Evolutionary conservation across 2,888 invertebrate species (phyloP), one percentile per base, ranked within the genome.

Genomic region (Drosophila melanosoma): DNA sequence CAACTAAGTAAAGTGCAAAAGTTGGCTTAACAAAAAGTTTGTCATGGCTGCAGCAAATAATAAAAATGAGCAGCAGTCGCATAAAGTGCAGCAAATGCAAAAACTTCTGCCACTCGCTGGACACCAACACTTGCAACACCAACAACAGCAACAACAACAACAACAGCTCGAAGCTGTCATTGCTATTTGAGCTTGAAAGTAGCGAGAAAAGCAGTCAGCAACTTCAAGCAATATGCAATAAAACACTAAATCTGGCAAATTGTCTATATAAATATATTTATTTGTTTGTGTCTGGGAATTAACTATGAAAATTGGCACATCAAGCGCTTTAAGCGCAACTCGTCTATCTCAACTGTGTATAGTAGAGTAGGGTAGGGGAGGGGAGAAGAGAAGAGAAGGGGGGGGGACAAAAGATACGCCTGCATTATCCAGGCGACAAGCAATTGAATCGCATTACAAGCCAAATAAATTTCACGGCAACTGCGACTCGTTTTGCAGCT

Each of bases 291-390:
- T 36, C 49, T n/a, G 49, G 48, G 59, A 70, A 78, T 83, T 81
- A 88, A 76, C 76, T 83, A 81, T 89, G 89, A 89, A 83, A 89
- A 89, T 85, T 89, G 89, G 82, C 87, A 85, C 81, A 85, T 85
- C 84, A 85, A 81, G 60, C 79, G 76, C 62, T 76, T 83, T 89
- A 89, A 85, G 89, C 76, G 66, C 79, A 68, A 74, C 76, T 78
- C 87, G 89, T 85, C 89, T 87, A 72, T 85, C 76, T 80, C 48
- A 23, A 53, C 51, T 51, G n/a, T 6, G 3, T 6, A 23, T 20
- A 32, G 20, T 5, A 17, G 12, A 1, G 26, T 6, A 1, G 26
- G 17, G 26, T 5, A 10, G 49, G 8, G 5, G 10, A 5, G 17
- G 17, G 2, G 15, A 4, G 10, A 8, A 26, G 26, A 29, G 26